A percentile compares a stretch with the other conserved stretches of the same genome.
phyloP scores from a whole-genome alignment of 1,140 invertebrate species.

The Laupala kohalensis region DNA sequence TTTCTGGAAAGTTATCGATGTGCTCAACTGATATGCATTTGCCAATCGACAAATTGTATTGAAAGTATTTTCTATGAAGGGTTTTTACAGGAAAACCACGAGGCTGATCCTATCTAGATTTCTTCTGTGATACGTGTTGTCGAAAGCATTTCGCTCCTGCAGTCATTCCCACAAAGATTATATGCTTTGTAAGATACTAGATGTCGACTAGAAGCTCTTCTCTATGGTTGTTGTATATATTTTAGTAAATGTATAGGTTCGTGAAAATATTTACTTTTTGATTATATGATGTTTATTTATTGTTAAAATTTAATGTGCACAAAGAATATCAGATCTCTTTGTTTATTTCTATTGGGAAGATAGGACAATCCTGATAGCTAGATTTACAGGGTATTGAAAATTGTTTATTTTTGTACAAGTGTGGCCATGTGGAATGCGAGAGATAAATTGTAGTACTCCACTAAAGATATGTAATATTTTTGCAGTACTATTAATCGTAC shows the following conservation, averaged over 20 bases:
- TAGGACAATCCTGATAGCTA: not conserved
- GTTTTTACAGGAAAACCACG: not conserved
- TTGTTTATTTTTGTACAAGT: not conserved
- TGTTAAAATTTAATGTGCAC: not conserved
- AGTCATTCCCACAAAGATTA: not conserved
- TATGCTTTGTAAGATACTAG: not conserved
- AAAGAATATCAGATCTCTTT: not conserved
- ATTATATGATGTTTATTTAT: not conserved
- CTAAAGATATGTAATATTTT: not conserved
- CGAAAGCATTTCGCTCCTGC: not conserved
- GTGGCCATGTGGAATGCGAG: not conserved
- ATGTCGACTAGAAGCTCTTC: not conserved
- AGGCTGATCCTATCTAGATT: not conserved
- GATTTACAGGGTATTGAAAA: not conserved
- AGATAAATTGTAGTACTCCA: not conserved
- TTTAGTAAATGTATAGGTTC: not conserved
- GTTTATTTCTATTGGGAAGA: not conserved
- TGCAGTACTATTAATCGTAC: not conserved
- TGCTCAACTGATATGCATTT: not conserved
- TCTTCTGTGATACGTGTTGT: slow-evolving; percentile 2
- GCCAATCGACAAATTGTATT: not conserved
- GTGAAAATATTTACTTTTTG: not conserved
- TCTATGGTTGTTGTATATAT: not conserved
- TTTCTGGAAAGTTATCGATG: not conserved
- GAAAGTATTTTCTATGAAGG: not conserved